Conservation (phyloP, 2,113 vertebrate genomes). For the Fukomys damarensis region DNA sequence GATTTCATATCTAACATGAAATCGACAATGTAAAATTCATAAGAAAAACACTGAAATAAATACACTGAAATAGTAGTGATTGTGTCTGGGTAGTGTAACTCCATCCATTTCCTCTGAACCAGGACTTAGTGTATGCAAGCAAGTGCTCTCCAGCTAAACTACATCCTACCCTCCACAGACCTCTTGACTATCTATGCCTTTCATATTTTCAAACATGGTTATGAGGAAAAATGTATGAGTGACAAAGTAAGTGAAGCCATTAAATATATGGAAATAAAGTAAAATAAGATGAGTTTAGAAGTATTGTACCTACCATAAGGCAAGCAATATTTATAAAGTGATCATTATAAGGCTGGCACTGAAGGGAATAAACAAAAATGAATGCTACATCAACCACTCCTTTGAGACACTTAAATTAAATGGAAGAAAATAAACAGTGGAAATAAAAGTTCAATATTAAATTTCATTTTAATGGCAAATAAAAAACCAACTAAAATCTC, state of each 20-base stretch:
- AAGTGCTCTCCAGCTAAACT: neutral
- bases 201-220: neutral
- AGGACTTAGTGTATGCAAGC: no score
- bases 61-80: neutral
- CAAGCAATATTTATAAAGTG: neutral
- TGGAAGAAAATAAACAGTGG: neutral
- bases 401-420: slow-evolving; percentile 29
- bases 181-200: neutral
- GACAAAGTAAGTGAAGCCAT: neutral
- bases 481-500: slow-evolving; percentile 6
- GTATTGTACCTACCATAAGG: no score
- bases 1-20: neutral
- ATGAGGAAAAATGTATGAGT: neutral
- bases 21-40: neutral
- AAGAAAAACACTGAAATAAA: neutral
- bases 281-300: neutral
- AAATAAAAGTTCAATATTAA: slow-evolving; percentile 44
- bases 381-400: neutral
- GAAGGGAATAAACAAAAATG: neutral
- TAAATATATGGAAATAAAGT: neutral
- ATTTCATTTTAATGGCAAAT: slow-evolving; percentile 46
- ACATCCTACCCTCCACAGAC: neutral
- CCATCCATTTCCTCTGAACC: neutral
- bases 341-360: neutral
- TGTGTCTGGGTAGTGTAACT: neutral